These are phyloP conservation scores for Ia io DNA, from an alignment of 2,113 vertebrate genomes.

Conservation along the genomic window DNA sequence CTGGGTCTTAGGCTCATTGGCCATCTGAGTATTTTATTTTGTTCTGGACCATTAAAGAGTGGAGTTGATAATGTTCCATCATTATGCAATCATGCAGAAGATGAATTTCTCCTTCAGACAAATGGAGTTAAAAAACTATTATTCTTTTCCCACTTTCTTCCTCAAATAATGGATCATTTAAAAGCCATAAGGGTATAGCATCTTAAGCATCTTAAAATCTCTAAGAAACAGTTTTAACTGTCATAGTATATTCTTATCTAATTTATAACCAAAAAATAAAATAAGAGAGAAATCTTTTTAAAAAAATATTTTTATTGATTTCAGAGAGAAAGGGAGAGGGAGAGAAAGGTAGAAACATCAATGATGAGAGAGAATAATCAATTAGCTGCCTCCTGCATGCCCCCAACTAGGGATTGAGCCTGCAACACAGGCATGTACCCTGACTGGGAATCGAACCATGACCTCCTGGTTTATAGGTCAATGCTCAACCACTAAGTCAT, in stretches of 20 bases:
- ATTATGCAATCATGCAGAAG: slow-evolving; percentile 11
- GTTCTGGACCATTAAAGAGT: slow-evolving; percentile 31
- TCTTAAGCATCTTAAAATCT: neutral
- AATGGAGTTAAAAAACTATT: slow-evolving; percentile 41
- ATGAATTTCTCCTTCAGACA: slow-evolving; percentile 56
- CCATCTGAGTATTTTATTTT: slow-evolving; percentile 52
- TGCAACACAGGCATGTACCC: too few species aligned
- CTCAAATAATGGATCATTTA: slow-evolving; percentile 14
- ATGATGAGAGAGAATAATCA: too few species aligned
- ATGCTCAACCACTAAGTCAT: too few species aligned
- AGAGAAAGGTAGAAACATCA: too few species aligned
- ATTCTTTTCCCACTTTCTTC: slow-evolving; percentile 21
- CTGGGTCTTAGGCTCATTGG: neutral
- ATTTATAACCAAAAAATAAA: neutral
- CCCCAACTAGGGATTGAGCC: too few species aligned
- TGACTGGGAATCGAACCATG: too few species aligned
- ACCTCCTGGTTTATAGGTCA: too few species aligned
- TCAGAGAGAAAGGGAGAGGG: too few species aligned
- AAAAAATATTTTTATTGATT: neutral
- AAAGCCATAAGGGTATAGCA: neutral
- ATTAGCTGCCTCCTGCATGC: too few species aligned
- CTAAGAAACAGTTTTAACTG: neutral
- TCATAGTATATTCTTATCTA: neutral
- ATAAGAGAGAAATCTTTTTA: neutral
- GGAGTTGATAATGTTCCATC: slow-evolving; percentile 18